These are phyloP conservation scores for Portunus trituberculatus DNA, from an alignment of 1,140 invertebrate genomes.

Conservation along the genomic window DNA sequence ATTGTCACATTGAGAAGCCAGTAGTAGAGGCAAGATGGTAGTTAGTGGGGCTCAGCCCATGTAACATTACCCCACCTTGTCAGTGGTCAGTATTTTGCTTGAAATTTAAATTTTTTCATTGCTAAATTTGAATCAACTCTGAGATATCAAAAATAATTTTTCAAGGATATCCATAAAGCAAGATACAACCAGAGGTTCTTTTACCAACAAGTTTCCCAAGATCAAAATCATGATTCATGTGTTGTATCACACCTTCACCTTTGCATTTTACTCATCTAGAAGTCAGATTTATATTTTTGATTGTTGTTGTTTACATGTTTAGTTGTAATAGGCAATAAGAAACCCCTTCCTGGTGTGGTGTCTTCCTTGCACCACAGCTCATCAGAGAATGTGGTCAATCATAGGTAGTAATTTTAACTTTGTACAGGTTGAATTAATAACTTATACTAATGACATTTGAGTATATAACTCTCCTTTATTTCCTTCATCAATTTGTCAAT, in stretches of 20 bases:
- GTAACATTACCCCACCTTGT: slow-evolving; percentile 2
- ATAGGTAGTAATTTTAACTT: slow-evolving; percentile 56
- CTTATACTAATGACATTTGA: slow-evolving; percentile 64
- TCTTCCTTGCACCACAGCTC: slow-evolving; percentile 26
- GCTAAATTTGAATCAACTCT: not conserved
- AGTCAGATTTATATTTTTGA: slow-evolving; percentile 37
- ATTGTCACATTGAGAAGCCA: not conserved
- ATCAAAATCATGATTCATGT: slow-evolving; percentile 30
- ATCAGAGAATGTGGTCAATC: slow-evolving; percentile 55
- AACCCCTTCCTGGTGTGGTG: slow-evolving; percentile 47
- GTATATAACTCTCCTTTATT: not conserved
- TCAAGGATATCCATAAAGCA: not conserved
- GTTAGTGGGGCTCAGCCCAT: slow-evolving; percentile 9
- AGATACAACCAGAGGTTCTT: not conserved
- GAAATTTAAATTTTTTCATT: not conserved
- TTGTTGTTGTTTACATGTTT: slow-evolving; percentile 36
- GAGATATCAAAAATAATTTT: no score
- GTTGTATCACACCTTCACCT: slow-evolving; percentile 27
- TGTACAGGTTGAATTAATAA: slow-evolving; percentile 74
- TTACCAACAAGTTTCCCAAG: not conserved
- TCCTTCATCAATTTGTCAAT: no score
- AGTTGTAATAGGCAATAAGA: not conserved
- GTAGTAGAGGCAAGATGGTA: slow-evolving; percentile 1
- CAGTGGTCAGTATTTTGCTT: slow-evolving; percentile 2
- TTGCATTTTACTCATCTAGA: slow-evolving; percentile 60